Conservation (phyloP, 2,113 vertebrate species). For the Taurulus bubalis region DNA sequence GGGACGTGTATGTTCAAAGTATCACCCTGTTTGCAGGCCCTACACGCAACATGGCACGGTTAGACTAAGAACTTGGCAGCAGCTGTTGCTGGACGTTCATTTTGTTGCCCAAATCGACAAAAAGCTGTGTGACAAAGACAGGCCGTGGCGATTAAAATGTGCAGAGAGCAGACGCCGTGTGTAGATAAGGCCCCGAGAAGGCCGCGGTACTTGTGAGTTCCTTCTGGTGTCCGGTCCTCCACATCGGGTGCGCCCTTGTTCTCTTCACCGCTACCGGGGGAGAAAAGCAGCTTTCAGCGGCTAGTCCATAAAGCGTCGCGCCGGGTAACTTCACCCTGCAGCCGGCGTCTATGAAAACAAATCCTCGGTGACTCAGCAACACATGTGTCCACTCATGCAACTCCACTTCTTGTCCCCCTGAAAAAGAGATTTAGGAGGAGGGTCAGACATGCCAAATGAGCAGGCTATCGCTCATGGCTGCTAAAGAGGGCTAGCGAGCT, state of each 20-base stretch:
- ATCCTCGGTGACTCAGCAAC: constrained; percentile 64
- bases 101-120: constrained; percentile 35
- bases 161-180: background rate
- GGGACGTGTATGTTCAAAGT: constrained; percentile 58
- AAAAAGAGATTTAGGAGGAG: constrained; percentile 76
- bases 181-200: constrained; percentile 49
- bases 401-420: constrained; percentile 76
- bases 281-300: constrained; percentile 65
- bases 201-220: constrained; percentile 63
- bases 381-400: constrained; percentile 62
- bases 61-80: constrained; percentile 61
- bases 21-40: constrained; percentile 52
- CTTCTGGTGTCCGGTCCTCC: constrained; percentile 69
- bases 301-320: constrained; percentile 64
- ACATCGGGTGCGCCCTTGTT: constrained; percentile 78
- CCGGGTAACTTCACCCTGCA: constrained; percentile 40
- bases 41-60: constrained; percentile 70
- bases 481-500: constrained; percentile 71
- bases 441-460: constrained; percentile 76
- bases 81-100: constrained; percentile 65
- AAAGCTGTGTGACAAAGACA: constrained; percentile 23
- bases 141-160: constrained; percentile 23
- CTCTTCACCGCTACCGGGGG: constrained; percentile 57
- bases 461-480: constrained; percentile 66
- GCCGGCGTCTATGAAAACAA: constrained; percentile 33